phyloP scores from a whole-genome alignment of 2,113 vertebrate genomes.

The Panthera uncia region DNA sequence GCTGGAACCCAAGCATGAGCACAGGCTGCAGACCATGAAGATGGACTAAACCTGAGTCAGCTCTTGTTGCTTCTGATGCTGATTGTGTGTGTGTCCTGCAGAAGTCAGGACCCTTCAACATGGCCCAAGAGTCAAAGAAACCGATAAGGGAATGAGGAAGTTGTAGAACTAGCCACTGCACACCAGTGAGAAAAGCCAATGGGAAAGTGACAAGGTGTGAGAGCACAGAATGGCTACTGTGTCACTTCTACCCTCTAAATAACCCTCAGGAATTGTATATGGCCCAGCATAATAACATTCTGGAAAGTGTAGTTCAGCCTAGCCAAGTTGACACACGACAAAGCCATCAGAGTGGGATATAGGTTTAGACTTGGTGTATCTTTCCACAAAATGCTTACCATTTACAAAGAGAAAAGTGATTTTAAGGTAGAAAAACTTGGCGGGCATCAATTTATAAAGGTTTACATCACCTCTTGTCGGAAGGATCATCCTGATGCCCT shows the following conservation, averaged over 20 bases:
- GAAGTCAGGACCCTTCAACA: background rate
- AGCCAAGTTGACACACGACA: background rate
- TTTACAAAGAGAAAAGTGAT: background rate
- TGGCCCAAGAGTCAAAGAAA: background rate
- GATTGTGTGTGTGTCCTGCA: background rate
- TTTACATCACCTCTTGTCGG: background rate
- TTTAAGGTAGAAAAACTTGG: background rate
- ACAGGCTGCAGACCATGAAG: background rate
- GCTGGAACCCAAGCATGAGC: background rate
- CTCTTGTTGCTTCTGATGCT: background rate
- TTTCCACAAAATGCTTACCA: background rate
- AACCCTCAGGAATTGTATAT: background rate
- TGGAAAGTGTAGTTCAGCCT: background rate
- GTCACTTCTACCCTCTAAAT: background rate
- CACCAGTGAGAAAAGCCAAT: background rate
- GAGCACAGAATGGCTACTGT: background rate
- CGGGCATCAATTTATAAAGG: background rate
- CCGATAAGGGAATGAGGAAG: background rate
- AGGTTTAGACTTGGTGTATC: background rate
- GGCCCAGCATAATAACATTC: background rate
- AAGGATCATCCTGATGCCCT: background rate
- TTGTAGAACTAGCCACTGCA: fast-evolving
- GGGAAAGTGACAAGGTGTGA: background rate
- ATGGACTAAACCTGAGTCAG: background rate
- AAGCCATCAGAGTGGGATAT: background rate